phyloP scores from a whole-genome alignment of 2,113 vertebrate species.

The Numenius arquata region DNA sequence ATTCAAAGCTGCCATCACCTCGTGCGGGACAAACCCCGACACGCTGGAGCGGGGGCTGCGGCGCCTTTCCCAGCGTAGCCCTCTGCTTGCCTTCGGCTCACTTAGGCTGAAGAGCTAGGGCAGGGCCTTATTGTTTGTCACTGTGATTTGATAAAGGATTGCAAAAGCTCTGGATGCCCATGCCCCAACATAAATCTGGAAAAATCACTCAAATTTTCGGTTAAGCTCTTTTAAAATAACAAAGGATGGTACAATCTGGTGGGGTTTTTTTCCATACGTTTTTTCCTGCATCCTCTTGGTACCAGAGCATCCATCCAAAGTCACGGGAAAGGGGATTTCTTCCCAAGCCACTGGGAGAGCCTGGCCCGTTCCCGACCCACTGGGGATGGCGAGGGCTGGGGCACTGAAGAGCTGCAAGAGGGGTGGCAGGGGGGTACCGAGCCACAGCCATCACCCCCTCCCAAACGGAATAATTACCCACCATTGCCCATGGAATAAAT shows the following conservation, averaged over 20 bases:
- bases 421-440: not conserved
- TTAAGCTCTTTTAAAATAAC: not conserved
- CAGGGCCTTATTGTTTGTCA: not conserved
- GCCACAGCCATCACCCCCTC: not conserved
- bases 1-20: not conserved
- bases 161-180: not conserved
- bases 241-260: fast-evolving
- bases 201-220: not conserved
- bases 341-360: not conserved
- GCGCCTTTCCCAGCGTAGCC: fast-evolving
- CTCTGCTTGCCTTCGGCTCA: not conserved
- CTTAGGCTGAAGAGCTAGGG: not conserved
- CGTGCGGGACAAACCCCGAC: not conserved
- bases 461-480: not conserved
- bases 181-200: not conserved
- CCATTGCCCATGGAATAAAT: not conserved
- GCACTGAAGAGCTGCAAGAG: not conserved
- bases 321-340: not conserved
- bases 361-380: not conserved
- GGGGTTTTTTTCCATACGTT: not conserved
- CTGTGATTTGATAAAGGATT: not conserved
- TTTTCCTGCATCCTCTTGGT: not conserved
- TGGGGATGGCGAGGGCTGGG: not conserved
- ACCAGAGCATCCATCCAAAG: not conserved
- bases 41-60: not conserved